These are phyloP conservation scores for Coregonus clupeaformis DNA, from an alignment of 2,113 vertebrate genomes.

Conservation along the genomic window DNA sequence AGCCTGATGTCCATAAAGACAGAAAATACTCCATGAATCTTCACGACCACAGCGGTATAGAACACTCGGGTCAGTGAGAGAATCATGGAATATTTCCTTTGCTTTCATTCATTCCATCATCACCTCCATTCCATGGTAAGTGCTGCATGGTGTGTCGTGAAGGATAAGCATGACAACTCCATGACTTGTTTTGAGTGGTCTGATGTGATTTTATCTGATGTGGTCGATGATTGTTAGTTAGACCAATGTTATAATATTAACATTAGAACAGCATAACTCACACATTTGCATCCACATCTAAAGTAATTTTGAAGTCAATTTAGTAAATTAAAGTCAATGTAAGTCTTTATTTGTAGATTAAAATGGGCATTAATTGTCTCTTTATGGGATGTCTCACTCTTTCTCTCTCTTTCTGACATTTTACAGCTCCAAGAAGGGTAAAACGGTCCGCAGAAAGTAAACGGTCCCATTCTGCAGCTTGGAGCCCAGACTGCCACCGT, in stretches of 20 bases:
- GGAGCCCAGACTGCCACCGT: conserved; percentile 48
- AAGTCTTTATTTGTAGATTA: neutral
- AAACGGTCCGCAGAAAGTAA: conserved; percentile 94
- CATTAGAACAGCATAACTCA: too few species aligned
- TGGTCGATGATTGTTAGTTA: neutral
- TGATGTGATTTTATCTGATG: neutral
- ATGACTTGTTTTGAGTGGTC: neutral
- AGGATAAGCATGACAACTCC: neutral
- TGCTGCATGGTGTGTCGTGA: conserved; percentile 34
- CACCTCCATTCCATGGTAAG: conserved; percentile 51
- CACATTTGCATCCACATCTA: too few species aligned
- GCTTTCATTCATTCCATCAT: neutral
- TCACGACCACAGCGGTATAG: neutral
- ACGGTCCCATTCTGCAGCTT: conserved; percentile 29
- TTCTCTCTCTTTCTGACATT: conserved; percentile 28
- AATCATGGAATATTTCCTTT: neutral
- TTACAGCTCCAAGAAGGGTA: conserved; percentile 95
- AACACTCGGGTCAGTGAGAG: neutral
- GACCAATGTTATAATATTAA: neutral
- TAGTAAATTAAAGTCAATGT: neutral
- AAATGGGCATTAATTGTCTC: too few species aligned
- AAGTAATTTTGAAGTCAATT: neutral
- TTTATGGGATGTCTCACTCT: conserved; percentile 34
- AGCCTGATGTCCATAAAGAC: neutral
- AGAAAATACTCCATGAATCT: neutral